phyloP scores from a whole-genome alignment of 2,888 invertebrate species.

The Camponotus fellah region DNA sequence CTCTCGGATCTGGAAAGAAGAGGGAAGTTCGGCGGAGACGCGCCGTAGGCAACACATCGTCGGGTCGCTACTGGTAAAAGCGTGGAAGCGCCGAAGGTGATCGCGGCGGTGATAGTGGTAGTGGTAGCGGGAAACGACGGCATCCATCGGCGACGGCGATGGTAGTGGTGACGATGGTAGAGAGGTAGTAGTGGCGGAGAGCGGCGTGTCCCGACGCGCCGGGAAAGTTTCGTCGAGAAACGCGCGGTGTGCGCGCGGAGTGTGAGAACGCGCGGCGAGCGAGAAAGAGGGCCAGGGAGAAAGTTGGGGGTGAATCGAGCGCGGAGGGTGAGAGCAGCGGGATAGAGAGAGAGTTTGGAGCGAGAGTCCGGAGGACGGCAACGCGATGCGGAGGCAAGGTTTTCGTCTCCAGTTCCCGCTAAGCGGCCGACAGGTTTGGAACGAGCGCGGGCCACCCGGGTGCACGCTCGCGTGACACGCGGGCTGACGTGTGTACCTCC shows the following conservation, averaged over 20 bases:
- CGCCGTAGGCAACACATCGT: conserved; percentile 56
- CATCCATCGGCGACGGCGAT: conserved; percentile 4
- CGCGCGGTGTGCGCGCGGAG: conserved; percentile 69
- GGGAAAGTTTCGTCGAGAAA: conserved; percentile 80
- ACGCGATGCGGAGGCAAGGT: conserved; percentile 75
- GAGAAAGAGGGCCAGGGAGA: conserved; percentile 57
- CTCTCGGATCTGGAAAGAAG: conserved; percentile 57
- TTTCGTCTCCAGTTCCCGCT: conserved; percentile 84
- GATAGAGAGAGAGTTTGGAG: conserved; percentile 74
- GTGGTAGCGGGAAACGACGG: conserved; percentile 8
- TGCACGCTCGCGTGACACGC: conserved; percentile 65
- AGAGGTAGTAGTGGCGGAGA: conserved; percentile 51
- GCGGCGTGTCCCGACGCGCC: conserved; percentile 78
- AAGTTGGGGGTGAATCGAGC: conserved; percentile 67
- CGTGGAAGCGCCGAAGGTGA: conserved; percentile 68
- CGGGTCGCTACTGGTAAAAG: conserved; percentile 63
- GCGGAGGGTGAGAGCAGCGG: conserved; percentile 56
- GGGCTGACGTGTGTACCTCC: conserved; percentile 65
- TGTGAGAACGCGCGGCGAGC: conserved; percentile 66
- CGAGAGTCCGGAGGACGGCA: conserved; percentile 73
- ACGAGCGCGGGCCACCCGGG: conserved; percentile 73
- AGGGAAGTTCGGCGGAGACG: conserved; percentile 60
- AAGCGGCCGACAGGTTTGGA: conserved; percentile 85
- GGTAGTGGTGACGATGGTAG: conserved; percentile 39
- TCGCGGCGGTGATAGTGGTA: conserved; percentile 54